Evolutionary conservation across 2,113 vertebrate genomes (phyloP).

Genomic region (Cheirogaleus medius): DNA sequence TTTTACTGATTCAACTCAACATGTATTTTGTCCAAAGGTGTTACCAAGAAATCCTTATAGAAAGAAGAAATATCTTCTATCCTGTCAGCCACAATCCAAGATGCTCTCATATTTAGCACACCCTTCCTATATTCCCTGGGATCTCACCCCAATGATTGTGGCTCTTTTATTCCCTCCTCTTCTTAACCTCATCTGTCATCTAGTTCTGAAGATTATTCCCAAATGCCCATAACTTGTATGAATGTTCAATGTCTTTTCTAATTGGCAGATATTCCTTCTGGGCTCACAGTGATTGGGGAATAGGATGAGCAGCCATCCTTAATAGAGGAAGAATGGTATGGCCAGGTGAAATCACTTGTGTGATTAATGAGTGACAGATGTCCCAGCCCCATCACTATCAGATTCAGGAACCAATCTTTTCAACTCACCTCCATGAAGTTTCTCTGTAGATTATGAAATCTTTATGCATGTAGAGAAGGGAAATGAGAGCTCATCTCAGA

Average conservation of each 20-base stretch:
- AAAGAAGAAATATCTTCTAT: not conserved
- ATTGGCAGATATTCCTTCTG: slow-evolving; percentile 37
- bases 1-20: not conserved
- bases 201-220: slow-evolving; percentile 2
- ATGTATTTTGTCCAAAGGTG: not conserved
- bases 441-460: not conserved
- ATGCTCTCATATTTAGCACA: not conserved
- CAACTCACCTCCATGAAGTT: not conserved
- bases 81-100: not conserved
- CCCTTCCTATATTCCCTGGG: not conserved
- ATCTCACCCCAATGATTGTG: not conserved
- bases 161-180: not conserved
- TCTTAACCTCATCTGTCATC: not conserved
- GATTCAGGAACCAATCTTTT: not conserved
- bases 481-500: slow-evolving; percentile 8
- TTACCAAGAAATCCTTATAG: not conserved
- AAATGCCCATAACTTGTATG: not conserved
- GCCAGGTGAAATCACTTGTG: slow-evolving; percentile 1
- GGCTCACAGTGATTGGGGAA: not conserved
- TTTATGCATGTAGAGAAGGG: not conserved
- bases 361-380: slow-evolving; percentile 48
- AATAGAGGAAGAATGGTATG: not conserved
- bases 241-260: not conserved
- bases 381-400: not conserved
- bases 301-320: not conserved